Percentiles rank a stretch among this genome's conserved stretches.
phyloP scores from a whole-genome alignment of 2,797 vertebrate species.

The Urophycis tenuis region DNA sequence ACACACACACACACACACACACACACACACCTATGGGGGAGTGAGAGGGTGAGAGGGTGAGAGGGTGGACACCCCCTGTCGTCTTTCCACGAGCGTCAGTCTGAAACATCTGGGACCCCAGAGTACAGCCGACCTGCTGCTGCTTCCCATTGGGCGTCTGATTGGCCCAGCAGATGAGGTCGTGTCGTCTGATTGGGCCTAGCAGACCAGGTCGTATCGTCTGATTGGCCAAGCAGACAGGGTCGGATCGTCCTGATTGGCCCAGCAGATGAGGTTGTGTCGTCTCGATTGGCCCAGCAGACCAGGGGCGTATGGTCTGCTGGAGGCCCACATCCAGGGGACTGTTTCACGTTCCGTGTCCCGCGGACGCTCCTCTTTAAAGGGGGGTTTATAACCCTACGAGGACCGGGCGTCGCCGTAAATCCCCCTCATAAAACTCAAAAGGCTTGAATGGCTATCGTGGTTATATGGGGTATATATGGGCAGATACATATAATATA shows the following conservation, averaged over 20 bases:
- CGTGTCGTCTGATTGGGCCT: background rate
- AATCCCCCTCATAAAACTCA: background rate
- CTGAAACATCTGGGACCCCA: background rate
- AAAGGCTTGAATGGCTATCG: background rate
- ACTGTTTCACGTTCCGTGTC: background rate
- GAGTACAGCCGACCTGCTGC: background rate
- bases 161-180: background rate
- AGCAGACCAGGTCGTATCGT: too few species aligned
- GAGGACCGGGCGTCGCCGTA: background rate
- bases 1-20: too few species aligned
- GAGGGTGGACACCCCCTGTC: background rate
- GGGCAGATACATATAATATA: background rate
- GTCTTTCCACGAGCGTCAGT: background rate
- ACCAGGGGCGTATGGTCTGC: too few species aligned
- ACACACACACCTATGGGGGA: too few species aligned
- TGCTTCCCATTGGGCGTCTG: background rate
- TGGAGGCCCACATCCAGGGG: too few species aligned
- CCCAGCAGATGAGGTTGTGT: background rate
- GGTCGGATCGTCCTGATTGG: too few species aligned
- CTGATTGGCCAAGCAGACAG: too few species aligned
- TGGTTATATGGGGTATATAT: background rate
- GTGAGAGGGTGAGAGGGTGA: background rate
- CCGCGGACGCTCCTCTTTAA: background rate
- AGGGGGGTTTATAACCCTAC: background rate
- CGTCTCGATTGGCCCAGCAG: too few species aligned